A percentile compares a stretch with the other conserved stretches of the same genome.
Conservation (phyloP, 2,797 vertebrate species). For the Echeneis naucrates region DNA sequence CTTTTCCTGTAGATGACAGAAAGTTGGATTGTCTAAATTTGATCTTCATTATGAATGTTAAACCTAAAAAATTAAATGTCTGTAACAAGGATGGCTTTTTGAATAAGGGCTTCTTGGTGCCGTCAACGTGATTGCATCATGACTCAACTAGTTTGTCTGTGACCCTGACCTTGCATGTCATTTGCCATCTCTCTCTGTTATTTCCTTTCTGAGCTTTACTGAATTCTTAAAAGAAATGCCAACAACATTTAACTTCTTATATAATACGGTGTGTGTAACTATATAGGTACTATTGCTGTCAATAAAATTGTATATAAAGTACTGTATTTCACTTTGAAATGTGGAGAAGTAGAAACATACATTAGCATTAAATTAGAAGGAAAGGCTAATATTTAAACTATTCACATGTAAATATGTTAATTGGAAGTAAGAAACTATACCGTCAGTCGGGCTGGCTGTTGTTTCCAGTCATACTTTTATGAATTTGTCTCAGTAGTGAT, state of each 20-base stretch:
- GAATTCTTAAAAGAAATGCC: neutral
- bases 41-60: neutral
- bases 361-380: neutral
- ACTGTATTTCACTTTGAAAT: neutral
- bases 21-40: neutral
- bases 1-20: neutral
- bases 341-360: neutral
- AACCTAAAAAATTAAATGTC: neutral
- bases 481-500: neutral
- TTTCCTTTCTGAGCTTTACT: neutral
- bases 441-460: neutral
- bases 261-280: no score
- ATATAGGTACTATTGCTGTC: neutral
- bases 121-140: neutral
- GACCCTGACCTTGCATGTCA: neutral
- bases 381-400: neutral
- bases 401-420: neutral
- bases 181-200: neutral
- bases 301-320: neutral
- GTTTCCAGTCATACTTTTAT: neutral
- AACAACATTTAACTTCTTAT: neutral
- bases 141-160: neutral
- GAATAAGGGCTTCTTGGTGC: neutral
- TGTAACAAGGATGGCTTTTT: neutral
- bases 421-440: neutral